phyloP scores from a whole-genome alignment of 2,113 vertebrate genomes.

The Tympanuchus pallidicinctus region DNA sequence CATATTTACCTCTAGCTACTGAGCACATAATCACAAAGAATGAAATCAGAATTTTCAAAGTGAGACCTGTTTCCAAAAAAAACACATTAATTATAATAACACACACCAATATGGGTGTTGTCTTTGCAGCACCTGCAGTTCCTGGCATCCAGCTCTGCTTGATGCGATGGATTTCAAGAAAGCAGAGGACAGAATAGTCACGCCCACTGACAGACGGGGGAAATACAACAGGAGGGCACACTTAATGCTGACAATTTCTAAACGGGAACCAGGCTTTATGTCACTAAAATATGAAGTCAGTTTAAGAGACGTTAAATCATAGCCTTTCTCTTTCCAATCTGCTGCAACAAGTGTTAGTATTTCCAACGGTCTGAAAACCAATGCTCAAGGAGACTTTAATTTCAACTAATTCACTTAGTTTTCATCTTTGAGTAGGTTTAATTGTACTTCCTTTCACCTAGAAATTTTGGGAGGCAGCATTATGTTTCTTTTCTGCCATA shows the following conservation, averaged over 20 bases:
- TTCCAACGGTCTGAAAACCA: neutral
- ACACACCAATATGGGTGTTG: no score
- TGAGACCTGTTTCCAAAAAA: neutral
- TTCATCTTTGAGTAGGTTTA: neutral
- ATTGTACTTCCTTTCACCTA: neutral
- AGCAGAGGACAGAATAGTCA: neutral
- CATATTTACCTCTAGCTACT: neutral
- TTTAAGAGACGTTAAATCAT: neutral
- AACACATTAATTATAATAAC: neutral
- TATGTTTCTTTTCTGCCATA: neutral
- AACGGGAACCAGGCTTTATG: neutral
- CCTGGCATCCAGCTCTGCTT: neutral
- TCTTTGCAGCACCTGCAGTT: neutral
- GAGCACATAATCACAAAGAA: neutral
- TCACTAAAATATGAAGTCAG: neutral
- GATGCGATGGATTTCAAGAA: neutral
- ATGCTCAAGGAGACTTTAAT: neutral
- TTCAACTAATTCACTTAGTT: neutral
- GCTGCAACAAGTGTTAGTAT: neutral
- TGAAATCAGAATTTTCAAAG: neutral
- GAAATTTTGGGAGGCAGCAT: neutral
- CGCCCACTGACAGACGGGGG: neutral
- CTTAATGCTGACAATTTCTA: neutral
- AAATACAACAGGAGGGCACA: neutral
- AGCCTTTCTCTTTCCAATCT: neutral